phyloP scores from a whole-genome alignment of 2,888 invertebrate genomes.

The Rhamnusium bicolor region DNA sequence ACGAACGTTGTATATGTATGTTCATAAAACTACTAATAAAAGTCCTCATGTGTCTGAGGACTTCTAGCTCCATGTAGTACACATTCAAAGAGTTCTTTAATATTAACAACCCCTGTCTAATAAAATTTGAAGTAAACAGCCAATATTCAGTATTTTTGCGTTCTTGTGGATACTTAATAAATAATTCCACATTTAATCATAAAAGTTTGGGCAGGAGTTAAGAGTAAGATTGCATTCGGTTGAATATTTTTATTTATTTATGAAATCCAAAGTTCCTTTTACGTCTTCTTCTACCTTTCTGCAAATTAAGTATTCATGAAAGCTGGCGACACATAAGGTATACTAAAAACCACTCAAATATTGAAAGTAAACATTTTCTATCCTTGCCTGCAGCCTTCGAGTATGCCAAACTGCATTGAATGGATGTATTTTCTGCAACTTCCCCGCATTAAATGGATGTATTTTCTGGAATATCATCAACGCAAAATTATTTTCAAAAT shows the following conservation, averaged over 20 bases:
- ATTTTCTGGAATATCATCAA: too few species aligned
- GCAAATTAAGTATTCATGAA: slow-evolving; percentile 5
- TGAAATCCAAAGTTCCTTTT: slow-evolving; percentile 11
- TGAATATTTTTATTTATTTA: slow-evolving; percentile 24
- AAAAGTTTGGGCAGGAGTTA: slow-evolving; percentile 12
- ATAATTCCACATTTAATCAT: slow-evolving; percentile 16
- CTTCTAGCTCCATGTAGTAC: neutral
- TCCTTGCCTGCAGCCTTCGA: neutral
- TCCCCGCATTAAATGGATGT: too few species aligned
- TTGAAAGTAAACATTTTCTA: neutral
- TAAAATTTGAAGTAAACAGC: slow-evolving; percentile 4
- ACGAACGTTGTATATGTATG: too few species aligned
- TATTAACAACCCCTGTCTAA: neutral
- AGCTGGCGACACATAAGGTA: slow-evolving; percentile 1
- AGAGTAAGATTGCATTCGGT: slow-evolving; percentile 16
- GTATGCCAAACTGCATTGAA: neutral
- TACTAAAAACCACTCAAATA: neutral
- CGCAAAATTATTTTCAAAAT: too few species aligned
- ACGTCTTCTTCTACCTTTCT: slow-evolving; percentile 9
- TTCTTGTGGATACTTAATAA: neutral
- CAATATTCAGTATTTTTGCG: slow-evolving; percentile 2
- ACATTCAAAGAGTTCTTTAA: neutral
- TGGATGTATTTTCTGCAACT: neutral
- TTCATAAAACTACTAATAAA: too few species aligned
- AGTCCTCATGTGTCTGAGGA: neutral